Evolutionary conservation across 1,140 invertebrate genomes (phyloP), one percentile per base, ranked within the genome.

Genomic region (Penaeus indicus): DNA sequence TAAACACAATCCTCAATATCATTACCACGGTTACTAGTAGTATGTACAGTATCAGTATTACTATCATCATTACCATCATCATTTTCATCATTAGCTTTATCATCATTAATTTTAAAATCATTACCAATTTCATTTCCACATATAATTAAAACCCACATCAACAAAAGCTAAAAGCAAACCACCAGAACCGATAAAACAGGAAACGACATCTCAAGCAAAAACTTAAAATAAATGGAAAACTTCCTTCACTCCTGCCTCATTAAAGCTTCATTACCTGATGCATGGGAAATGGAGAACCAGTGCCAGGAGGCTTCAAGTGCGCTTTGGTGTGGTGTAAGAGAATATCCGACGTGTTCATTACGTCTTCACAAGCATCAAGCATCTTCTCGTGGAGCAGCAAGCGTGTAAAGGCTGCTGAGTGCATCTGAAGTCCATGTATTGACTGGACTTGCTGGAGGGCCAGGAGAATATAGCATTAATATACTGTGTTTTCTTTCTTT

Each of bases 261-360:
- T 19, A 79, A 61, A 4, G 3, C 27, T 54, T 54, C 54, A 5
- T 54, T 54, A 92, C 92, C 91, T 94, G 94, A 89, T 95, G 95
- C 94, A 95, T 95, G 2, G 95, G 93, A 91, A 95, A 95, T 1
- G 94, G 94, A 8, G 94, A 94, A 16, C 95, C 95, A n/a, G 94
- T 94, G 80, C 94, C 94, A 5, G 94, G 94, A 4, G 95, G 95
- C 89, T 95, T 95, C 5, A 94, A 92, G 84, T 95, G 95, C 0
- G 94, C 95, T 91, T 95, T 95, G 4, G 95, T 95, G 91, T 95
- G 95, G 91, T 95, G 95, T 3, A 95, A 92, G 8, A 94, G 89
- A 82, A 95, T 94, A 90, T 95, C 94, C 84, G 92, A 91, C 0
- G 94, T 95, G 0, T 92, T 93, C 94, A 95, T 94, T 1, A 95